Base-by-base conservation (phyloP, 1,140 invertebrate genomes). In the Orius insidiosus region DNA sequence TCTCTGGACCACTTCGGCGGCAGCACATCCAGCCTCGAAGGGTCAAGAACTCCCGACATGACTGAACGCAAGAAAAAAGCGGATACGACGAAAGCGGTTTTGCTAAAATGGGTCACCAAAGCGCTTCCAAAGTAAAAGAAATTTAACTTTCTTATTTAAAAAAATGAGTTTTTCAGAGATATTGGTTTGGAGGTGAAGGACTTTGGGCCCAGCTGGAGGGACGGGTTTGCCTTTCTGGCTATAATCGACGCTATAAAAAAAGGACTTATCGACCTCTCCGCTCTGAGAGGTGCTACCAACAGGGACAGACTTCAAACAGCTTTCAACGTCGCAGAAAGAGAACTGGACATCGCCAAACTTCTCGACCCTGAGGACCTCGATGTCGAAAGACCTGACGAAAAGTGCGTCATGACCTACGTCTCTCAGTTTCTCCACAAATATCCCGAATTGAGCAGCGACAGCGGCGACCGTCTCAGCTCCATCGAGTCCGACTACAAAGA, bases 341-440 rank as follows among this genome's bases (percentile, higher is more conserved):
- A 96, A 58, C 66, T 98, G 11, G 90, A 89, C 37, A 95, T 98
- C 54, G 79, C 88, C n/a, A 72, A 82, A 55, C 68, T 97, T 8
- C 66, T 97, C 15, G 92, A 97, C 63, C 79, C 92, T 19, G 90
- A 94, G 70, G 95, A 99, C 67, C 89, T 99, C 18, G 90, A 98
- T 67, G 90, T 96, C 9, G 79, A 85, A 10, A 85, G 86, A 59
- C 95, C 95, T 6, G 95, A 98, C 64, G 94, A 98, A 60, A 88
- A 92, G 63, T 97, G 90, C 30, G 88, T 99, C 52, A 98, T 99
- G 90, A 98, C 95, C 19, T 99, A 99, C 63, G 90, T 98, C 35
- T 92, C 95, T 32, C 92, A 98, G 68, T 98, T 98, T 65, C 68
- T 98, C 52, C 87, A 96, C 61, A 90, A 90, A 66, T 95, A 92